phyloP scores from a whole-genome alignment of 2,888 invertebrate species.

The Molorchus minor region DNA sequence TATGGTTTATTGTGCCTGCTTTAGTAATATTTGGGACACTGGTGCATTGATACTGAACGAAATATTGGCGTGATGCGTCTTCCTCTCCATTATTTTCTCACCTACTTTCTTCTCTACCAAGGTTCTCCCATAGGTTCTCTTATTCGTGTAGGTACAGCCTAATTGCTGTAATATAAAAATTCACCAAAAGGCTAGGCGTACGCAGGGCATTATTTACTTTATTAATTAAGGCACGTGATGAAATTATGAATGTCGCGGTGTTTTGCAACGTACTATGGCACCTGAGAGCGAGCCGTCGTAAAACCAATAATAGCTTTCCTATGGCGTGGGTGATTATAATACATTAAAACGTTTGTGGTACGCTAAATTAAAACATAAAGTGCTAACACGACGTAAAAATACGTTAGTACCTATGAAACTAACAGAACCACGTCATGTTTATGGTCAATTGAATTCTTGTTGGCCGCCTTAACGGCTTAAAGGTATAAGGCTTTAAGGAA shows the following conservation, averaged over 20 bases:
- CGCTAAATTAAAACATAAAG: conserved; percentile 35
- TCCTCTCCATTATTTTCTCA: too few species aligned
- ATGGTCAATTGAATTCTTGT: conserved; percentile 22
- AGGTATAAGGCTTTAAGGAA: too few species aligned
- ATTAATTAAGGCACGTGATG: conserved; percentile 44
- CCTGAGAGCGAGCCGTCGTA: conserved; percentile 26
- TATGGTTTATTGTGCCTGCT: too few species aligned
- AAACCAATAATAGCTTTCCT: conserved; percentile 34
- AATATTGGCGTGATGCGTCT: too few species aligned
- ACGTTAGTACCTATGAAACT: not conserved
- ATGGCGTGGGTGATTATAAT: conserved; percentile 34
- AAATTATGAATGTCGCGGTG: conserved; percentile 45
- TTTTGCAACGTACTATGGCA: conserved; percentile 43
- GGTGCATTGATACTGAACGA: too few species aligned
- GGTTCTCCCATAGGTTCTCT: too few species aligned
- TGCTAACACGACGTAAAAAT: conserved; percentile 19
- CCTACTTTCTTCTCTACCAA: too few species aligned
- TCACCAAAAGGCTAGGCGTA: conserved; percentile 20
- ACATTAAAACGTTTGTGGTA: conserved; percentile 25
- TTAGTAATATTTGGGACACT: too few species aligned
- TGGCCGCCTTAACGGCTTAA: conserved; percentile 8
- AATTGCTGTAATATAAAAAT: conserved; percentile 41
- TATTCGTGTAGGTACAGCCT: too few species aligned
- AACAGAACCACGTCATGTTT: conserved; percentile 21
- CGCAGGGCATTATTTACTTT: conserved; percentile 43